Base-by-base conservation (phyloP, 2,797 vertebrate genomes). In the Acipenser ruthenus region DNA sequence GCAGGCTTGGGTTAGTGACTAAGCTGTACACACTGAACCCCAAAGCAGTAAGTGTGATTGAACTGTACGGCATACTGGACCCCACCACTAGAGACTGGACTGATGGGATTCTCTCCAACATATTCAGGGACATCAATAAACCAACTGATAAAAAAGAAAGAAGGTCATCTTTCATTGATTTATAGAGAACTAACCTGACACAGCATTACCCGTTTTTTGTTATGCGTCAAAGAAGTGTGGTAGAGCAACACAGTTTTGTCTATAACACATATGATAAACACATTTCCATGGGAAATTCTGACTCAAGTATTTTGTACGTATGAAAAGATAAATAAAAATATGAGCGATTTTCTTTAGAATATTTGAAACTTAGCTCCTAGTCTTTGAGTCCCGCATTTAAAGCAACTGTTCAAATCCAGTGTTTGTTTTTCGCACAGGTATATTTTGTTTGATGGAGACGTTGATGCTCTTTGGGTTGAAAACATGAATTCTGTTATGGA, bases 401-500 rank as follows among this genome's bases (percentile, higher is more conserved):
- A 37, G 23, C 23, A 37, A 1, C 23, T 63, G 51, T 62, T 63
- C 5, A 50, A 37, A 64, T 13, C 1, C 10, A 37, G 50, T 18
- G 12, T 18, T 73, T 65, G 65, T 12, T 10, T 60, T 51, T 66
- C 65, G 53, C 10, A 13, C 83, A 99, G 97, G 81, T 99, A 98
- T 70, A 95, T 99, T 70, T 83, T 99, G 66, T 99, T 98, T 76
- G 97, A 99, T 71, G 96, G 96, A 3, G 96, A 99, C n/a, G 96
- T 99, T 65, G 96, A 99, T 60, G 94, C 96, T 61, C 83, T 98
- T 12, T 99, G 97, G 97, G 96, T 99, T 4, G 97, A 99, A 78
- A 99, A 98, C 78, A 99, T 99, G 96, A 98, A 99, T 81, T 99
- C 97, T 0, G 96, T 99, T 72, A 99, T 99, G 96, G 97, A 99